Evolutionary conservation across 1,140 invertebrate species (phyloP), one percentile per base, ranked within the genome.

Genomic region (Bacillus rossius): DNA sequence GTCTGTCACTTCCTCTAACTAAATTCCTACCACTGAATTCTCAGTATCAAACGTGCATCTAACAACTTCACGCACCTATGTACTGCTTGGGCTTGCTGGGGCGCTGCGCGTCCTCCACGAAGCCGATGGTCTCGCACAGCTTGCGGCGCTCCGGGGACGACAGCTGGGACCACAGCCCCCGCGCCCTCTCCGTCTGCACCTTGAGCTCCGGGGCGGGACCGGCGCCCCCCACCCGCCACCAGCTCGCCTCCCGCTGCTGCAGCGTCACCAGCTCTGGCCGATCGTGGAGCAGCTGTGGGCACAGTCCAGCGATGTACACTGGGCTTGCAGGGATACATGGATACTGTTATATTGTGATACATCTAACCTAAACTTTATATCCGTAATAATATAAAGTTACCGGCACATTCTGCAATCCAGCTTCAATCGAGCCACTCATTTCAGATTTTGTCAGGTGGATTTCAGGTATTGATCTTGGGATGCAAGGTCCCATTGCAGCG

Each of bases 131-230:
- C 65, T 84, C 79, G 67, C 80, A 87, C 7, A 88, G 73, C 49
- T 77, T 76, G 59, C 78, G 74, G 65, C 81, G 82, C 69, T 88
- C 85, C 38, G 84, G 81, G 38, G 81, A 79, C 2, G 83, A 84
- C n/a, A 88, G 68, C 63, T 84, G 79, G 19, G 80, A 80, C 81
- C 84, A 84, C 57, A 86, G 74, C 17, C 75, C 81, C 53, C 75
- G 71, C 14, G 70, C 73, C 54, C 81, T 78, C 50, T 80, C 81
- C 7, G 67, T 60, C 37, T 66, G 65, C 16, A 73, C 60, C 25
- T 65, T 50, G 50, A 62, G 56, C 41, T 65, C 67, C 61, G 52
- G 57, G 62, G 20, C 55, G 25, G 47, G 54, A 43, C 41, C 75
- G 71, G 57, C 61, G 63, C 16, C 71, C 69, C 1, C 41, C 8